Percentiles rank a stretch among this genome's conserved stretches.
Evolutionary conservation across 2,113 vertebrate genomes (phyloP).

Genomic region (Cynopterus brachyotis): DNA sequence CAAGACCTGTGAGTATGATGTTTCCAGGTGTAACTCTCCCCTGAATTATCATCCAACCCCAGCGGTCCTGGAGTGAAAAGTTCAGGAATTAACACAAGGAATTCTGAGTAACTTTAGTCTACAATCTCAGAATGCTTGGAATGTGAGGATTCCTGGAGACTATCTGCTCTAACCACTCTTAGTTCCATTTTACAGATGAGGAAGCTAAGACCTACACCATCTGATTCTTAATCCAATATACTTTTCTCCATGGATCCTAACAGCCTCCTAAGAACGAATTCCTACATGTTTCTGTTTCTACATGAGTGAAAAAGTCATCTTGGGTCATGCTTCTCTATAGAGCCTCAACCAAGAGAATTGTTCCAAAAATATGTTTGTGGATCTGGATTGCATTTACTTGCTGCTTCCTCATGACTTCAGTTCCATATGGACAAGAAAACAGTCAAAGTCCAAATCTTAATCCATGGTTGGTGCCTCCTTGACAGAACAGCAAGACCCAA

Average conservation of each 20-base stretch:
- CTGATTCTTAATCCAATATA: neutral
- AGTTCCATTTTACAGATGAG: neutral
- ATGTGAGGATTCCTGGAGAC: neutral
- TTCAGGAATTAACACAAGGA: neutral
- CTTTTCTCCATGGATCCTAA: neutral
- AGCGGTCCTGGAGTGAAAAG: neutral
- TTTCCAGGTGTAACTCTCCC: neutral
- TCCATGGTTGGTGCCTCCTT: neutral
- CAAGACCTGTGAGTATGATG: neutral
- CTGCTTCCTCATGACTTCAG: slow-evolving; percentile 17
- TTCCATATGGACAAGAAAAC: slow-evolving; percentile 14
- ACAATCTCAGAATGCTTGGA: neutral
- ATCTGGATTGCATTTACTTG: slow-evolving; percentile 54
- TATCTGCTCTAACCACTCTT: neutral
- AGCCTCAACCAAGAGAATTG: neutral
- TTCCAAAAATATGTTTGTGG: slow-evolving; percentile 38
- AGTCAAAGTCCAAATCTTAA: neutral
- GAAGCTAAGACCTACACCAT: neutral
- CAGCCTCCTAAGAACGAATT: neutral
- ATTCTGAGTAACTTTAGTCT: neutral
- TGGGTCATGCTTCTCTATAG: neutral
- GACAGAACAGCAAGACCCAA: neutral
- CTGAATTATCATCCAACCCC: neutral
- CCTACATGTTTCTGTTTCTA: neutral
- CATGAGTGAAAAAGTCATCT: neutral